Evolutionary conservation across 2,113 vertebrate genomes (phyloP).

Genomic region (Esox niger): DNA sequence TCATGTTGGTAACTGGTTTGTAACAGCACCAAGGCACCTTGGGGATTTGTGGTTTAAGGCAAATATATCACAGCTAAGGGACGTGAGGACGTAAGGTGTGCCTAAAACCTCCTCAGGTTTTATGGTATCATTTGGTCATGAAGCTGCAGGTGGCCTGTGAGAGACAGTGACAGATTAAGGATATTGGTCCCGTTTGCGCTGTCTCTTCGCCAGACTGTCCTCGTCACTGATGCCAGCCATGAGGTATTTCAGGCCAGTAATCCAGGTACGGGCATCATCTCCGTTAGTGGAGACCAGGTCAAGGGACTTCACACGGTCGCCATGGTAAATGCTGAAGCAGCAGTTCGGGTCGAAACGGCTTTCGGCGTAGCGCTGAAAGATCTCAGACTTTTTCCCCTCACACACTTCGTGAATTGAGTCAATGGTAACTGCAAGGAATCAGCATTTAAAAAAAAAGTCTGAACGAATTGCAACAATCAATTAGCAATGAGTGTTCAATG

Average conservation of each 20-base stretch:
- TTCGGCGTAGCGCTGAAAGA: slow-evolving; percentile 87
- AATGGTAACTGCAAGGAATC: slow-evolving; percentile 67
- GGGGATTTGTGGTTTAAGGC: too few species aligned
- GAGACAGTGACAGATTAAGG: slow-evolving; percentile 62
- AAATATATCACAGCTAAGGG: too few species aligned
- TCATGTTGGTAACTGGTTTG: too few species aligned
- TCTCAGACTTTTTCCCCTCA: slow-evolving; percentile 89
- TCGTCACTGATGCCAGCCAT: slow-evolving; percentile 96
- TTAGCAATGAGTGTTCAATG: background rate
- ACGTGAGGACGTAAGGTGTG: too few species aligned
- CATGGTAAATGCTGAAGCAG: slow-evolving; percentile 95
- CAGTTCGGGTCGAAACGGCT: slow-evolving; percentile 91
- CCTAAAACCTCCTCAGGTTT: too few species aligned
- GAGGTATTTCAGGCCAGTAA: slow-evolving; percentile 92
- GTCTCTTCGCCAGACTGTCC: slow-evolving; percentile 90
- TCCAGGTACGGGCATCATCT: slow-evolving; percentile 89
- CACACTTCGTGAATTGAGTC: slow-evolving; percentile 95
- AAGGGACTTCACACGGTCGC: slow-evolving; percentile 86
- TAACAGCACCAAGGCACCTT: too few species aligned
- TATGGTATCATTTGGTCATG: background rate
- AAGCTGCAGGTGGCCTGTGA: background rate
- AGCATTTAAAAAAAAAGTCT: background rate
- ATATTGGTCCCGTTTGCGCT: slow-evolving; percentile 96
- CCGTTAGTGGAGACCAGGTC: slow-evolving; percentile 85
- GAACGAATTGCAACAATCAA: background rate